A percentile compares a stretch with the other conserved stretches of the same genome.
These are phyloP conservation scores for Ceratina japonica DNA, from an alignment of 1,140 invertebrate species.

Conservation along the genomic window DNA sequence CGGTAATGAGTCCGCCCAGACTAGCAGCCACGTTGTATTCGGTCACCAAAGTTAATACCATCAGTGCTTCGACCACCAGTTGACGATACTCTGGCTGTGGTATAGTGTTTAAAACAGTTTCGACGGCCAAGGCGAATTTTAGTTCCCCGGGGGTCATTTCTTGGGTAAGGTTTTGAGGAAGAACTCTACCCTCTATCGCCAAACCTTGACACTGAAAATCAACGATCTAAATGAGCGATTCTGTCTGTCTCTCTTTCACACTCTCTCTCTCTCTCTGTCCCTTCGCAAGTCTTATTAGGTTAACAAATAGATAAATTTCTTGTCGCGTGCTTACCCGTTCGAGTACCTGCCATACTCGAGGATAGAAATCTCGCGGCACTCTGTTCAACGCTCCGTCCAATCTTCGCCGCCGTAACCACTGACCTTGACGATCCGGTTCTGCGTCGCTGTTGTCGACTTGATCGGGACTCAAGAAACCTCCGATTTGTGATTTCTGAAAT, in stretches of 20 bases:
- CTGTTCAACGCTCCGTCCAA: slow-evolving; percentile 98
- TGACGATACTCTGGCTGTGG: slow-evolving; percentile 99
- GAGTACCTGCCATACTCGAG: slow-evolving; percentile 94
- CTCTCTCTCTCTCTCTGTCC: not conserved
- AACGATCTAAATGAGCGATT: not conserved
- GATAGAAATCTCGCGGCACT: slow-evolving; percentile 97
- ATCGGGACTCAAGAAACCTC: slow-evolving; percentile 82
- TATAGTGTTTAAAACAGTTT: slow-evolving; percentile 98
- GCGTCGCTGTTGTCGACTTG: slow-evolving; percentile 82
- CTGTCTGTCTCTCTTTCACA: not conserved
- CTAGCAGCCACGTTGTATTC: slow-evolving; percentile 90
- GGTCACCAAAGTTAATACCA: slow-evolving; percentile 95
- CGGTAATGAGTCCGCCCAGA: slow-evolving; percentile 91
- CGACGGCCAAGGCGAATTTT: slow-evolving; percentile 98
- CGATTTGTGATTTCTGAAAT: slow-evolving; percentile 88
- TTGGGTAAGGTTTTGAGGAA: slow-evolving; percentile 94
- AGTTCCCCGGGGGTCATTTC: slow-evolving; percentile 99
- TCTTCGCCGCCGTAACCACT: slow-evolving; percentile 95
- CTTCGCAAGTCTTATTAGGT: not conserved
- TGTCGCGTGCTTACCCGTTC: slow-evolving; percentile 84
- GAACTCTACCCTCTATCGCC: slow-evolving; percentile 92
- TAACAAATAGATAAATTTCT: not conserved
- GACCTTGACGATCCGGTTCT: slow-evolving; percentile 93
- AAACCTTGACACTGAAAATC: slow-evolving; percentile 90
- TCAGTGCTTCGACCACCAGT: slow-evolving; percentile 97